phyloP scores from a whole-genome alignment of 2,888 invertebrate genomes.

The Aphidoletes aphidimyza region DNA sequence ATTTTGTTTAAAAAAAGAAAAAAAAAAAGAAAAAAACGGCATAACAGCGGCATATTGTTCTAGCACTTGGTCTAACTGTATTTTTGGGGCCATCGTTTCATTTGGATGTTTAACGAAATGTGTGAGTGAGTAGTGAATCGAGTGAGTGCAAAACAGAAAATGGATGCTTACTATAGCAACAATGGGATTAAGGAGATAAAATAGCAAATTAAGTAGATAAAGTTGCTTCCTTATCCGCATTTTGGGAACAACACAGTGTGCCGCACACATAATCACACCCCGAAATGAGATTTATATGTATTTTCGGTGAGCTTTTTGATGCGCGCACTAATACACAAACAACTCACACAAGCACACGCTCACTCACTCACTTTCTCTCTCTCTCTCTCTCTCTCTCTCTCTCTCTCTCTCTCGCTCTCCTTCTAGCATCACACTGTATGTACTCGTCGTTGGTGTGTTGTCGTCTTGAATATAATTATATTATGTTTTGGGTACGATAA shows the following conservation, averaged over 20 bases:
- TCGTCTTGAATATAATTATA: slow-evolving; percentile 37
- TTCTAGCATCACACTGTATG: too few species aligned
- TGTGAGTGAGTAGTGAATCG: too few species aligned
- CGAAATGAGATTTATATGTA: slow-evolving; percentile 5
- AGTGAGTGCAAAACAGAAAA: neutral
- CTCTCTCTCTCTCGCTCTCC: too few species aligned
- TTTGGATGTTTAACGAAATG: too few species aligned
- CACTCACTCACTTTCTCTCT: neutral
- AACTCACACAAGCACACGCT: too few species aligned
- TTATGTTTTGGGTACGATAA: slow-evolving; percentile 37
- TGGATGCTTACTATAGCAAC: neutral
- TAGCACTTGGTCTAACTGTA: too few species aligned
- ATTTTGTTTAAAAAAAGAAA: too few species aligned
- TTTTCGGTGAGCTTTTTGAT: neutral
- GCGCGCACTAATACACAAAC: too few species aligned
- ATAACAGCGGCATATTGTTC: too few species aligned
- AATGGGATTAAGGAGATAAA: slow-evolving; percentile 36
- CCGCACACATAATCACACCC: slow-evolving; percentile 40
- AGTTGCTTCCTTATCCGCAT: slow-evolving; percentile 19
- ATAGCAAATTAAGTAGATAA: slow-evolving; percentile 51
- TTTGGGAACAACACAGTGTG: neutral
- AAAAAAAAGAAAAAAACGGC: too few species aligned
- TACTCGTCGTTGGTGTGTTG: too few species aligned
- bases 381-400: neutral
- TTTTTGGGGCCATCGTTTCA: too few species aligned